phyloP scores from a whole-genome alignment of 2,888 invertebrate species.

The Synergus laeviventris region DNA sequence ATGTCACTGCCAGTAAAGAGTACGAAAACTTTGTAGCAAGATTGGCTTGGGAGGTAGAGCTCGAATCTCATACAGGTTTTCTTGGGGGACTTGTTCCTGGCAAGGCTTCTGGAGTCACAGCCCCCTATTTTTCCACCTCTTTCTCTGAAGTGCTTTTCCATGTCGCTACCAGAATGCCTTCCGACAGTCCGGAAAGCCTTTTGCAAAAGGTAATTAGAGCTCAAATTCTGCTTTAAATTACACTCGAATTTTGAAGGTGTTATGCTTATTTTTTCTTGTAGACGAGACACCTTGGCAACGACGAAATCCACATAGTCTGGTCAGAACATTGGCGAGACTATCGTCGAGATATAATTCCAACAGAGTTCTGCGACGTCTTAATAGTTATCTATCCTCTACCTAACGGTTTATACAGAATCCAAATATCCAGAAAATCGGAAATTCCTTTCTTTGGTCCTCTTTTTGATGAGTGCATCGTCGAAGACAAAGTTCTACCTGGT shows the following conservation, averaged over 20 bases:
- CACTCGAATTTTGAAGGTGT: not conserved
- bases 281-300: constrained; percentile 97
- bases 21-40: constrained; percentile 92
- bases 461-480: constrained; percentile 93
- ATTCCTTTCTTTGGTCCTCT: constrained; percentile 97
- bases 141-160: constrained; percentile 97
- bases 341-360: constrained; percentile 96
- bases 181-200: constrained; percentile 90
- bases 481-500: constrained; percentile 85
- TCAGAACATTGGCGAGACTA: constrained; percentile 98
- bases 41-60: constrained; percentile 89
- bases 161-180: constrained; percentile 98
- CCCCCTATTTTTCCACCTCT: constrained; percentile 96
- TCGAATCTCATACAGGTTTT: constrained; percentile 97
- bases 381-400: constrained; percentile 96
- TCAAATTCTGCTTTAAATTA: not conserved
- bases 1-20: constrained; percentile 92
- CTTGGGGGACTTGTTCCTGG: constrained; percentile 94
- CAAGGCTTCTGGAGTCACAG: constrained; percentile 92
- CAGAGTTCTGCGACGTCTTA: constrained; percentile 99
- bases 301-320: constrained; percentile 99
- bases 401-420: constrained; percentile 90
- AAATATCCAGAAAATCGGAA: constrained; percentile 83
- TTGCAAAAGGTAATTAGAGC: constrained; percentile 83
- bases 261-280: constrained; percentile 70